phyloP scores from a whole-genome alignment of 2,888 invertebrate species.

The Blomia tropicalis region DNA sequence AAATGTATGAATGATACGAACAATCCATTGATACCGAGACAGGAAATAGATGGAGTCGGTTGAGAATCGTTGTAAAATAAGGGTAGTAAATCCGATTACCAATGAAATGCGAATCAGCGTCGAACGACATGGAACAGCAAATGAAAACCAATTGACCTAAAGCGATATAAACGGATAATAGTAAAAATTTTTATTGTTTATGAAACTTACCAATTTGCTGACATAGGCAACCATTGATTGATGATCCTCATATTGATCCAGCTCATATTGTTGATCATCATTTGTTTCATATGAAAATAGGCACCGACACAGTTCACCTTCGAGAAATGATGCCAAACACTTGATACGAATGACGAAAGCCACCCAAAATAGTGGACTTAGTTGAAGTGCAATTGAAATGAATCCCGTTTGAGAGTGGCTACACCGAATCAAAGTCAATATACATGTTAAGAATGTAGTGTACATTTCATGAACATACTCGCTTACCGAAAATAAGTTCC shows the following conservation, averaged over 20 bases:
- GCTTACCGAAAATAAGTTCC: conserved; percentile 6
- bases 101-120: neutral
- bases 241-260: neutral
- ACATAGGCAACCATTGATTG: no score
- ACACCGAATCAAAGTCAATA: no score
- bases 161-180: neutral
- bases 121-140: neutral
- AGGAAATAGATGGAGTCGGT: neutral
- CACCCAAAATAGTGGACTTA: conserved; percentile 12
- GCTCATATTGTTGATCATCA: neutral
- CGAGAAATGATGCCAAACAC: conserved; percentile 8
- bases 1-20: neutral
- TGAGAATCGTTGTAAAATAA: neutral
- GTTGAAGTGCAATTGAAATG: conserved; percentile 8
- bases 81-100: neutral
- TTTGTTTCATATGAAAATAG: neutral
- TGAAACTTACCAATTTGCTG: neutral
- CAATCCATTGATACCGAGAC: conserved; percentile 7
- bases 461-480: neutral
- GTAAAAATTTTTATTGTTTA: neutral
- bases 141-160: neutral
- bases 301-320: conserved; percentile 5
- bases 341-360: conserved; percentile 4
- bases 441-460: neutral
- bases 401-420: neutral